phyloP scores from a whole-genome alignment of 2,797 vertebrate species.

The Cephalopachus bancanus region DNA sequence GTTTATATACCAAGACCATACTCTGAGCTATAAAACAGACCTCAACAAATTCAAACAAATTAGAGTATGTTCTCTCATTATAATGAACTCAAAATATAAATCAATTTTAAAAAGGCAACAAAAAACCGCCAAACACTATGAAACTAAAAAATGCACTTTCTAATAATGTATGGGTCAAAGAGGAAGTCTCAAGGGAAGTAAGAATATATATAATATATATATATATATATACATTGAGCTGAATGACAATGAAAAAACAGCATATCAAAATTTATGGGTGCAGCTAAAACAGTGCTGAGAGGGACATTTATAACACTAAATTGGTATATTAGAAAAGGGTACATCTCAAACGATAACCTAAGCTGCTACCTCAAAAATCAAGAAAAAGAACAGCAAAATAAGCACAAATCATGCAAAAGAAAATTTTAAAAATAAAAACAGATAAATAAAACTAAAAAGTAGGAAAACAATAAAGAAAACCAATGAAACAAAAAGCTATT shows the following conservation, averaged over 20 bases:
- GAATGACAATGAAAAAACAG: not conserved
- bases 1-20: not conserved
- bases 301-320: not conserved
- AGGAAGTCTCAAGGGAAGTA: not conserved
- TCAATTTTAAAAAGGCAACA: not conserved
- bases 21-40: slow-evolving; percentile 16
- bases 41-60: slow-evolving; percentile 34
- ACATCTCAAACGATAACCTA: not conserved
- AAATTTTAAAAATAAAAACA: not conserved
- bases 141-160: not conserved
- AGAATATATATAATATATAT: not conserved
- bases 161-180: not conserved
- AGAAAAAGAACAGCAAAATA: slow-evolving; percentile 29
- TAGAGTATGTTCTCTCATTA: not conserved
- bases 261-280: not conserved
- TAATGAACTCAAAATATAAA: slow-evolving; percentile 24
- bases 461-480: slow-evolving; percentile 2
- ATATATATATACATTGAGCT: not conserved
- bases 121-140: not conserved
- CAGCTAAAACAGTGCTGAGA: not conserved
- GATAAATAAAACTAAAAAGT: not conserved
- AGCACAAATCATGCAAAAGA: not conserved
- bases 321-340: not conserved
- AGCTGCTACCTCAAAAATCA: not conserved
- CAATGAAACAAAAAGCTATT: not conserved